A percentile compares a stretch with the other conserved stretches of the same genome.
Evolutionary conservation across 2,888 invertebrate genomes (phyloP).

Genomic region (Amblyteles armatorius): DNA sequence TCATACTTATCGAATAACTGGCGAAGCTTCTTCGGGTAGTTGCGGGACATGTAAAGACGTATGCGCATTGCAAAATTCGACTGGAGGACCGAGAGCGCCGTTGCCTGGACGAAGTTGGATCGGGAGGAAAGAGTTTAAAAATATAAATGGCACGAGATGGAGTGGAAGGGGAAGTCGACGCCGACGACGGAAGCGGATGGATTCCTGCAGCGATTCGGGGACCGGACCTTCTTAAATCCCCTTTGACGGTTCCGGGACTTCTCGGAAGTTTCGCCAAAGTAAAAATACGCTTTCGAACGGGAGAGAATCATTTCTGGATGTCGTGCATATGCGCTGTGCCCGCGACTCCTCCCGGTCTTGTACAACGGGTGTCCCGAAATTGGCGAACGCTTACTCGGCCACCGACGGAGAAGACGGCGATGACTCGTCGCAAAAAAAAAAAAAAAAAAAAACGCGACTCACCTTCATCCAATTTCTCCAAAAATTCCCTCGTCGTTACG

Average conservation of each 20-base stretch:
- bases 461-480: conserved; percentile 18
- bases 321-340: conserved; percentile 9
- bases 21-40: background rate
- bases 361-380: conserved; percentile 55
- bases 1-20: background rate
- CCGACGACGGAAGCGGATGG: conserved; percentile 76
- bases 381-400: conserved; percentile 29
- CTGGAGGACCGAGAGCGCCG: conserved; percentile 8
- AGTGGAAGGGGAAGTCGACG: conserved; percentile 46
- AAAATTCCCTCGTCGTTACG: conserved; percentile 19
- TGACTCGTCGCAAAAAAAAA: conserved; percentile 33
- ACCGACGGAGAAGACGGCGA: background rate
- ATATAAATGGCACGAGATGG: conserved; percentile 56
- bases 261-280: conserved; percentile 78
- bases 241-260: conserved; percentile 78
- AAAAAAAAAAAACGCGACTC: conserved; percentile 30
- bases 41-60: background rate
- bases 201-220: conserved; percentile 74
- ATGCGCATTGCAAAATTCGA: conserved; percentile 36
- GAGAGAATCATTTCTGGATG: conserved; percentile 2
- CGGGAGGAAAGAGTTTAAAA: conserved; percentile 61
- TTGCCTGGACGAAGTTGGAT: background rate
- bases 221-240: conserved; percentile 73
- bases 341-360: conserved; percentile 17
- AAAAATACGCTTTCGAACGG: conserved; percentile 77